A percentile compares a stretch with the other conserved stretches of the same genome.
Evolutionary conservation across 1,140 invertebrate species (phyloP).

Genomic region (Globodera rostochiensis): DNA sequence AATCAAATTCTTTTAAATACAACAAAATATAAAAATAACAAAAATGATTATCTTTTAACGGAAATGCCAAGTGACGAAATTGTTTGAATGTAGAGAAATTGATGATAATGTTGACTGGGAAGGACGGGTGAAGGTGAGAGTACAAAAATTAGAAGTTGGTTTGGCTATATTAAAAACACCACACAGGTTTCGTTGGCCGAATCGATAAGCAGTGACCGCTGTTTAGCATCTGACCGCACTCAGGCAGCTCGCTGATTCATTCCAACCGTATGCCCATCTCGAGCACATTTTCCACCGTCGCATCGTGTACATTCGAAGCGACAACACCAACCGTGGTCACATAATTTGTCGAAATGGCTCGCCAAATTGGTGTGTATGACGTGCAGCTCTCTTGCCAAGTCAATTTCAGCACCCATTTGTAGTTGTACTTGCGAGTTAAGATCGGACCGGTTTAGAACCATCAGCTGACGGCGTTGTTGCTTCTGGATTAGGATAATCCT

Average conservation of each 20-base stretch:
- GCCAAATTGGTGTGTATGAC: slow-evolving; percentile 43
- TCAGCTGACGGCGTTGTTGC: slow-evolving; percentile 51
- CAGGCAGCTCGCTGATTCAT: neutral
- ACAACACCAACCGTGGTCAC: slow-evolving; percentile 21
- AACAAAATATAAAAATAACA: slow-evolving; percentile 3
- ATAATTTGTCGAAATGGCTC: slow-evolving; percentile 44
- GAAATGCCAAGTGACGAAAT: neutral
- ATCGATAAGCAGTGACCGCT: neutral
- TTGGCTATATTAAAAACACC: neutral
- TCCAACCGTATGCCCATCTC: neutral
- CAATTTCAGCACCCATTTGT: slow-evolving; percentile 35
- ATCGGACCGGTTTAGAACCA: slow-evolving; percentile 33
- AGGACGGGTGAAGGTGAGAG: neutral
- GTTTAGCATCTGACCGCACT: no score
- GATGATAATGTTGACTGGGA: neutral
- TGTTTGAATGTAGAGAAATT: neutral
- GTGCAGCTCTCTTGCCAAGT: slow-evolving; percentile 54
- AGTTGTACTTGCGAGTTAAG: slow-evolving; percentile 11
- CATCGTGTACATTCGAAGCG: slow-evolving; percentile 15
- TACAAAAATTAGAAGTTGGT: neutral
- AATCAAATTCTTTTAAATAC: neutral
- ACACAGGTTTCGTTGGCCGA: neutral
- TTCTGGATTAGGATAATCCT: slow-evolving; percentile 57
- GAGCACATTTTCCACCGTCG: neutral
- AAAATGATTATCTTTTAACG: neutral